These are phyloP conservation scores for Tautogolabrus adspersus DNA, from an alignment of 2,113 vertebrate genomes.

Conservation along the genomic window DNA sequence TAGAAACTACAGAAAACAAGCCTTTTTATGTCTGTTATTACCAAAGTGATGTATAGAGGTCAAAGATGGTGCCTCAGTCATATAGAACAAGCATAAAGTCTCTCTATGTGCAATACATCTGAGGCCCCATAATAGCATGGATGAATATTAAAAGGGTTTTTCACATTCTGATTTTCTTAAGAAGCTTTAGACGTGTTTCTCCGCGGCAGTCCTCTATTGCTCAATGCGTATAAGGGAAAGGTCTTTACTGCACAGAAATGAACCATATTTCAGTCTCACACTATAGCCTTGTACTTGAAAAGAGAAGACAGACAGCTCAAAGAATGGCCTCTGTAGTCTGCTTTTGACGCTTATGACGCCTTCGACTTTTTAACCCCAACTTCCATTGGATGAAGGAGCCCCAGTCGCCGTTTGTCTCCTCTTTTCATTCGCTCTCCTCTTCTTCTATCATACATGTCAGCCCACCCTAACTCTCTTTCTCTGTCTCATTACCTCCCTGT, in stretches of 20 bases:
- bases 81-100: not conserved
- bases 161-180: constrained; percentile 48
- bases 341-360: constrained; percentile 72
- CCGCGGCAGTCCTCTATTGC: not conserved
- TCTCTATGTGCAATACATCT: constrained; percentile 3
- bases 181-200: constrained; percentile 21
- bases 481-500: constrained; percentile 64
- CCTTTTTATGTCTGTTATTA: constrained; percentile 33
- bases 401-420: constrained; percentile 25
- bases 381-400: constrained; percentile 57
- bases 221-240: constrained; percentile 28
- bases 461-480: constrained; percentile 36
- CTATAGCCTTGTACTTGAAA: constrained; percentile 47
- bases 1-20: constrained; percentile 10
- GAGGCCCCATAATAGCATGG: constrained; percentile 17
- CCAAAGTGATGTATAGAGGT: not conserved
- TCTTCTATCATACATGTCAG: constrained; percentile 18
- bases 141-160: constrained; percentile 63
- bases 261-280: constrained; percentile 60
- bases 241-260: constrained; percentile 32
- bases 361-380: constrained; percentile 74
- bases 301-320: constrained; percentile 55
- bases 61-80: not conserved
- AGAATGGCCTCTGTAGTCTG: constrained; percentile 61
- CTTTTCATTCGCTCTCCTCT: constrained; percentile 50